Conservation (phyloP, 2,797 vertebrate species). For the Periophthalmus magnuspinnatus region DNA sequence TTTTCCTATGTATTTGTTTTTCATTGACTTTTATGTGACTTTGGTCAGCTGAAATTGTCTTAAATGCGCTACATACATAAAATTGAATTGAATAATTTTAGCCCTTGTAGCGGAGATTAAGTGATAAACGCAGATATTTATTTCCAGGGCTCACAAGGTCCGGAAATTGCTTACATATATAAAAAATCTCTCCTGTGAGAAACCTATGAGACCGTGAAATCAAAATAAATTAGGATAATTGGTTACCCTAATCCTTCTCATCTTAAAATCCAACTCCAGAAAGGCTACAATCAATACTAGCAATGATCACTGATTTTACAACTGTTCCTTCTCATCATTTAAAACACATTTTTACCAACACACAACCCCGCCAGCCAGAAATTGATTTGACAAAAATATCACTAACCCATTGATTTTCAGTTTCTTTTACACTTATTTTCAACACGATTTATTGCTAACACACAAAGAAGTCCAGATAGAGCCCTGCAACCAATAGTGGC, state of each 20-base stretch:
- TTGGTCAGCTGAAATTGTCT: too few relatives aligned
- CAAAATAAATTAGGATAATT: background rate
- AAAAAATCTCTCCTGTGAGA: background rate
- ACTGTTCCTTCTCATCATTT: background rate
- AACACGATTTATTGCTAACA: constrained; percentile 1
- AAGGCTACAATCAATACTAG: background rate
- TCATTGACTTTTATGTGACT: too few relatives aligned
- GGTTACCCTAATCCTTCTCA: background rate
- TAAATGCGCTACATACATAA: too few relatives aligned
- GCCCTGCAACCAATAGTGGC: constrained; percentile 6
- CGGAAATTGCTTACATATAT: too few relatives aligned
- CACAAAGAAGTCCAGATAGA: constrained; percentile 3
- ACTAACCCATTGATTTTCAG: background rate
- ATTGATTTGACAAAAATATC: constrained; percentile 2
- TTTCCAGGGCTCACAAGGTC: background rate
- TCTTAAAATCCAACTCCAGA: background rate
- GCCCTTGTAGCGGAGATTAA: background rate
- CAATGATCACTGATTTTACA: background rate
- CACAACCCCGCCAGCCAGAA: background rate
- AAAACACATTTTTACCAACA: background rate
- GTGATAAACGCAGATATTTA: background rate
- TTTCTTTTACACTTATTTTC: constrained; percentile 4
- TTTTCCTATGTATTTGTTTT: too few relatives aligned
- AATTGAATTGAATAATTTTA: too few relatives aligned
- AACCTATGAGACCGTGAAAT: background rate